Evolutionary conservation across 2,888 invertebrate species (phyloP), one percentile per base, ranked within the genome.

Genomic region (Eristalinus aeneus): DNA sequence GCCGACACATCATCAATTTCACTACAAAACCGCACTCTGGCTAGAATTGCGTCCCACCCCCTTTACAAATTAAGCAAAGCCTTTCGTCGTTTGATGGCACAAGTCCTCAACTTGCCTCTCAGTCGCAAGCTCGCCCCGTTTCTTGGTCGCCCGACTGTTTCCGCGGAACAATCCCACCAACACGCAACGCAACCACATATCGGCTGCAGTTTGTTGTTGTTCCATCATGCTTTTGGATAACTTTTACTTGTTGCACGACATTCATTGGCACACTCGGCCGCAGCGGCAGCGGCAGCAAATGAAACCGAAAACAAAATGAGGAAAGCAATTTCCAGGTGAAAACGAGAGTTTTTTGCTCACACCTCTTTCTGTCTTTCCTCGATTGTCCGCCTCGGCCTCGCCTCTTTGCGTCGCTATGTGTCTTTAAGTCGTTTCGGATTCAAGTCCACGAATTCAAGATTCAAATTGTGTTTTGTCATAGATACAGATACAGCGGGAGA

Each of bases 261-360:
- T 77, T 77, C 65, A 67, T 46, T 67, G 74, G 46, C 46, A 46
- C 46, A 16, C 27, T 27, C 27, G 27, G 27, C 27, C 27, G 27
- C 27, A 27, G 5, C 27, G 34, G 16, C 56, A 53, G 27, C 56
- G 16, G 65, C 65, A 27, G 20, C 34, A 56, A 34, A 20, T 11
- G 12, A 73, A 63, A 31, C n/a, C 46, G 46, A 46, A 16, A 81
- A 81, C 69, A 69, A 85, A 86, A 86, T 81, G 85, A 86, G 46
- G 46, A 46, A 46, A 56, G 56, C 22, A 86, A 86, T 82, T 86
- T 82, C 82, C 86, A 86, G 82, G 86, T 86, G 86, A 86, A 86
- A 86, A 69, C 82, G 86, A 86, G 77, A 86, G 86, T 86, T 82
- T 81, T 64, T 16, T 67, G 20, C 22, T 16, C 23, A 6, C 23